Evolutionary conservation across 2,113 vertebrate genomes (phyloP), one percentile per base, ranked within the genome.

Genomic region (Scartelaos histophorus): DNA sequence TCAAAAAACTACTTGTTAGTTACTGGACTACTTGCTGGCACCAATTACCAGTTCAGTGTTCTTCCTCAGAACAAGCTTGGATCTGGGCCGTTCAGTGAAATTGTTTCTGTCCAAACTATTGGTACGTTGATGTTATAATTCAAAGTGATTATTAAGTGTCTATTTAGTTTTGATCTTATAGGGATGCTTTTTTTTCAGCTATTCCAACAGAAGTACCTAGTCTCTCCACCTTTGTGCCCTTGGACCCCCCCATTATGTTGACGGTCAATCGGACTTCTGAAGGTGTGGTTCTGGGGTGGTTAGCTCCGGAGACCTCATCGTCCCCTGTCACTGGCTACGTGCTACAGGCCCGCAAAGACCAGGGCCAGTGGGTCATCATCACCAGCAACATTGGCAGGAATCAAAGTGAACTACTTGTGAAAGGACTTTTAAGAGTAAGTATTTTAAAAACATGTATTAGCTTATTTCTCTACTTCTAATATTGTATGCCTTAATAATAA

Each of bases 21-120:
- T 81, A 93, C 93, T 0, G 95, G 95, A 58, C 92, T 99, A 7
- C 94, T 96, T 72, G 91, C 95, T 0, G 91, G 93, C 51, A 94
- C 87, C 0, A 85, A 90, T 35, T 99, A 99, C 89, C 98, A 99
- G 93, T 97, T 99, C 92, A 98, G 98, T 0, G 90, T 99, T 76
- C 93, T 99, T 29, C 95, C 97, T 64, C 96, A 98, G 91, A 99
- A 98, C 90, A 97, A 97, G 82, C 93, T 98, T 62, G 98, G 98
- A 46, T 98, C 96, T 0, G 97, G 97, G n/a, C 96, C 97, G 35
- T 99, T 99, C 90, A 99, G 97, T 54, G 95, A 97, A 87, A 98
- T 99, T 0, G 75, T 96, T 79, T 91, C 95, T 67, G 93, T 94
- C 4, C 84, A 87, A 70, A 97, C 97, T 7, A 90, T 93, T 88